phyloP scores from a whole-genome alignment of 2,113 vertebrate species.

The chimpanzee (Pan troglodytes) region NHGRI_mPanTro3-v2.1_pri NC_072398.2:222904501-222905000 shows the following conservation, averaged over 20 bases:
- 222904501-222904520: accelerated
- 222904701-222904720: not conserved
- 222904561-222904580: not conserved
- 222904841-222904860: not conserved
- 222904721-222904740: not conserved
- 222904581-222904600: not conserved
- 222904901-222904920: not conserved
- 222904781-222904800: not conserved
- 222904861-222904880: not conserved
- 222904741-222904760: not conserved
- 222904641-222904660: accelerated
- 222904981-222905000: too few species aligned
- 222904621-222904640: accelerated
- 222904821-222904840: not conserved
- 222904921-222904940: not conserved
- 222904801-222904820: not conserved
- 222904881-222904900: not conserved
- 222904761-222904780: not conserved
- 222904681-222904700: not conserved
- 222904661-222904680: not conserved
- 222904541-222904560: not conserved
- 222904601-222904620: accelerated
- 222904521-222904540: not conserved
- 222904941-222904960: not conserved
- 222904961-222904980: too few species aligned